Evolutionary conservation across 1,140 invertebrate genomes (phyloP).

Genomic region (Mesaphorura yosii): DNA sequence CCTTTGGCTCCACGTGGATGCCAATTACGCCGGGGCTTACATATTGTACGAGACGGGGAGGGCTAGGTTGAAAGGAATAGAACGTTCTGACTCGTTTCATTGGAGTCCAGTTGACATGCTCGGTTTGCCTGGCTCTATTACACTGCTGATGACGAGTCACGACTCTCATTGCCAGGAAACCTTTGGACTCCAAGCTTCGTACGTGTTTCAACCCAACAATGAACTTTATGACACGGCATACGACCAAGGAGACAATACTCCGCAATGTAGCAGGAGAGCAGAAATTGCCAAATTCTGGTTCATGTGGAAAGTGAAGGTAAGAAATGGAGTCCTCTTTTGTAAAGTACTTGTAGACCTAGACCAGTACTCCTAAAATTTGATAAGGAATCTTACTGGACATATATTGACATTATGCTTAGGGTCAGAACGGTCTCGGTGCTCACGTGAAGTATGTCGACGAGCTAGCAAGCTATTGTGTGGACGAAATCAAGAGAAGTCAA

Average conservation of each 20-base stretch:
- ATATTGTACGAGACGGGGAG: conserved; percentile 5
- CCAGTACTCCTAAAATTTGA: background rate
- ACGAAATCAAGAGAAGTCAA: conserved; percentile 9
- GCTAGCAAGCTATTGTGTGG: background rate
- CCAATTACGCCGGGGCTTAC: conserved; percentile 11
- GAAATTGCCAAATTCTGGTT: conserved; percentile 21
- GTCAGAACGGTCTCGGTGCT: conserved; percentile 7
- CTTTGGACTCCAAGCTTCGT: conserved; percentile 5
- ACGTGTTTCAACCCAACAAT: conserved; percentile 6
- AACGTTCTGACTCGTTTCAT: conserved; percentile 17
- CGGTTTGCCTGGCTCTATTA: background rate
- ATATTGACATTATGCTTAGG: conserved; percentile 7
- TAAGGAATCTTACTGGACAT: background rate
- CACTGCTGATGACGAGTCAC: conserved; percentile 1
- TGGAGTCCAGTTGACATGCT: conserved; percentile 11
- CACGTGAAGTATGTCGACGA: conserved; percentile 12
- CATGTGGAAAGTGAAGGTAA: conserved; percentile 19
- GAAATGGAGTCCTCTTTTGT: background rate
- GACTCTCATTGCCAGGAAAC: background rate
- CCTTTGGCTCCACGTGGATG: conserved; percentile 23
- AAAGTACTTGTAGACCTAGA: background rate
- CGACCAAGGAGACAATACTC: conserved; percentile 8
- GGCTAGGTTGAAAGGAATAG: conserved; percentile 8
- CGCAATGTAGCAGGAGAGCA: conserved; percentile 12
- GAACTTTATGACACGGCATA: conserved; percentile 2